These are phyloP conservation scores for Myiotriccus ornatus DNA, from an alignment of 2,797 vertebrate genomes.

Conservation along the genomic window DNA sequence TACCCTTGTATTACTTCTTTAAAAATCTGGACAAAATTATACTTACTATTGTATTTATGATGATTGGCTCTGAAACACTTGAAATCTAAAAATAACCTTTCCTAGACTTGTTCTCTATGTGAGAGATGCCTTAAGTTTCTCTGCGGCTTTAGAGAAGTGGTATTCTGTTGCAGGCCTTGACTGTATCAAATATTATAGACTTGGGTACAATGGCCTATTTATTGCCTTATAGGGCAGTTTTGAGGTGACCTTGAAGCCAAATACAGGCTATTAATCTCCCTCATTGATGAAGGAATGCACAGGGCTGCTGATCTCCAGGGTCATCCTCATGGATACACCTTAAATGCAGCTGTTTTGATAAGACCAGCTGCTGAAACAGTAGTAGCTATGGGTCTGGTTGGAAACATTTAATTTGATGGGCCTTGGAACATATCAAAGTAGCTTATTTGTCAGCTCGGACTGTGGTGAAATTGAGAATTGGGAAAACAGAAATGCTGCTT, in stretches of 20 bases:
- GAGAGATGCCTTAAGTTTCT: neutral
- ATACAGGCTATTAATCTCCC: neutral
- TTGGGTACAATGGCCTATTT: neutral
- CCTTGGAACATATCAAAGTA: neutral
- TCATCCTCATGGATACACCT: neutral
- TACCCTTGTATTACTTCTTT: neutral
- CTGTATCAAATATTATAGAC: neutral
- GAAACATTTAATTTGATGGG: neutral
- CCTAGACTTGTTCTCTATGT: neutral
- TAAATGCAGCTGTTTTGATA: neutral
- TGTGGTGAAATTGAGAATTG: neutral
- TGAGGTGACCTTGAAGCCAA: neutral
- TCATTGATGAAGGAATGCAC: neutral
- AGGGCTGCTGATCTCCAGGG: neutral
- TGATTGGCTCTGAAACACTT: neutral
- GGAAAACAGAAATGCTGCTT: neutral
- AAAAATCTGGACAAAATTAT: neutral
- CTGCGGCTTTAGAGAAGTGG: neutral
- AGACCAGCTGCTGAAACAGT: neutral
- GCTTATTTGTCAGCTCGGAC: neutral
- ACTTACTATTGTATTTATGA: fast-evolving
- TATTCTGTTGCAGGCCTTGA: neutral
- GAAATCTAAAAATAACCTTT: neutral
- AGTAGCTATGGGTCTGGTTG: neutral
- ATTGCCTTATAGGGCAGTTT: neutral